Percentiles rank a stretch among this genome's conserved stretches.
These are phyloP conservation scores for Latheticus oryzae DNA, from an alignment of 2,888 invertebrate species.

Conservation along the genomic window DNA sequence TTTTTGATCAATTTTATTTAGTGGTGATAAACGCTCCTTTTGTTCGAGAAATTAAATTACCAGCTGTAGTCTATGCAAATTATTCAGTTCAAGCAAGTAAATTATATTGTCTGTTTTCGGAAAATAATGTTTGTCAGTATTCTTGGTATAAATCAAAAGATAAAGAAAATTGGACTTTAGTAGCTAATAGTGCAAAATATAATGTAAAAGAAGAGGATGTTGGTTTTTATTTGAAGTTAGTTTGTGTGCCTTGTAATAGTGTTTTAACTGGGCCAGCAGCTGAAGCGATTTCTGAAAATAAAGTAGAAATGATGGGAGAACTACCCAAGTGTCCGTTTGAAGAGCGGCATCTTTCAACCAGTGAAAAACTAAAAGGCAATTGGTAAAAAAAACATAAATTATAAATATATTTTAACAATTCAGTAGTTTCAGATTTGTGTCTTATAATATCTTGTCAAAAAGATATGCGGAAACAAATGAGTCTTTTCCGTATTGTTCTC, in stretches of 20 bases:
- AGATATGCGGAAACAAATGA: conserved; percentile 88
- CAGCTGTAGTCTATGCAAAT: conserved; percentile 77
- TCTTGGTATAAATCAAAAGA: conserved; percentile 75
- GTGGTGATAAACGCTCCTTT: conserved; percentile 81
- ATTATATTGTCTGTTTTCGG: conserved; percentile 73
- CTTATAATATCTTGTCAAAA: conserved; percentile 93
- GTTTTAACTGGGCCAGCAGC: conserved; percentile 70
- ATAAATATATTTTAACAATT: not conserved
- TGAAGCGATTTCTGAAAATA: conserved; percentile 70
- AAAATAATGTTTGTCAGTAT: conserved; percentile 70
- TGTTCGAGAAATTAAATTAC: conserved; percentile 73
- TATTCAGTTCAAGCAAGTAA: conserved; percentile 80
- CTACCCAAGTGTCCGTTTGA: conserved; percentile 79
- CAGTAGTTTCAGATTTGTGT: conserved; percentile 75
- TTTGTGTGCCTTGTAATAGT: conserved; percentile 66
- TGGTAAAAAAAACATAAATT: conserved; percentile 66
- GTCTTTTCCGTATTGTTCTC: conserved; percentile 87
- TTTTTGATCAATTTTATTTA: conserved; percentile 70
- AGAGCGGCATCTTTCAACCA: conserved; percentile 78
- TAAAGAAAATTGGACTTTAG: conserved; percentile 70
- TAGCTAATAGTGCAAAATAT: conserved; percentile 72
- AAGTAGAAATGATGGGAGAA: conserved; percentile 69
- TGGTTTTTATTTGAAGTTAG: conserved; percentile 75
- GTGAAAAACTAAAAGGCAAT: conserved; percentile 67
- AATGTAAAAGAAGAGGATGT: conserved; percentile 72